Conservation (phyloP, 2,113 vertebrate genomes). For the Alligator sinensis region DNA sequence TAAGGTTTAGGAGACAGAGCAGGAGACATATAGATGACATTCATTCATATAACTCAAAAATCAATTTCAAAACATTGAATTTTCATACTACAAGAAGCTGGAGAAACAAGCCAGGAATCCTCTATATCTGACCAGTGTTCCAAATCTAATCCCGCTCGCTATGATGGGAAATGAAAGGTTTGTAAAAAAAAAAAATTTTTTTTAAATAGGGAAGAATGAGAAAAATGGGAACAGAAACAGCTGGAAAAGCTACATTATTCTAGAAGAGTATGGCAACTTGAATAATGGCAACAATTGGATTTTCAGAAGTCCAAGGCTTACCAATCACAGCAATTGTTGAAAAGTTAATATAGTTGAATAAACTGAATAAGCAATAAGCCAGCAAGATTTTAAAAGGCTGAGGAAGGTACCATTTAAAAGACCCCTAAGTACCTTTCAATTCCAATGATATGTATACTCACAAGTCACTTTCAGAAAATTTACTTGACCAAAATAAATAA, state of each 20-base stretch:
- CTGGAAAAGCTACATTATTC: background rate
- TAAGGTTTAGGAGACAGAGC: background rate
- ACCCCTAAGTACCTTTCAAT: accelerated
- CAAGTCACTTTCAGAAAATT: background rate
- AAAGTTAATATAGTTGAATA: accelerated
- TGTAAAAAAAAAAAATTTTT: no score
- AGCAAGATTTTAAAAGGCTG: background rate
- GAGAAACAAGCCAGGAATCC: background rate
- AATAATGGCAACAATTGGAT: background rate
- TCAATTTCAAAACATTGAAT: background rate
- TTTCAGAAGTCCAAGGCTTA: background rate
- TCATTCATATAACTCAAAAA: background rate
- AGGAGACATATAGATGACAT: background rate
- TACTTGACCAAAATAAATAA: background rate
- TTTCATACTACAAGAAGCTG: background rate
- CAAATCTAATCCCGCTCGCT: background rate
- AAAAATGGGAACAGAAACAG: background rate
- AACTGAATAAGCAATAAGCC: background rate
- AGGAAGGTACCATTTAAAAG: background rate
- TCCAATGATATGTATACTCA: background rate
- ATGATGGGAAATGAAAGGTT: background rate
- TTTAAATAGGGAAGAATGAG: background rate
- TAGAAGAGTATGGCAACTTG: background rate
- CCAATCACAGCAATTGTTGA: background rate
- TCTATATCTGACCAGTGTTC: background rate